Percentiles rank a stretch among this genome's conserved stretches.
Conservation (phyloP, 2,797 vertebrate genomes). For the Merluccius polli region DNA sequence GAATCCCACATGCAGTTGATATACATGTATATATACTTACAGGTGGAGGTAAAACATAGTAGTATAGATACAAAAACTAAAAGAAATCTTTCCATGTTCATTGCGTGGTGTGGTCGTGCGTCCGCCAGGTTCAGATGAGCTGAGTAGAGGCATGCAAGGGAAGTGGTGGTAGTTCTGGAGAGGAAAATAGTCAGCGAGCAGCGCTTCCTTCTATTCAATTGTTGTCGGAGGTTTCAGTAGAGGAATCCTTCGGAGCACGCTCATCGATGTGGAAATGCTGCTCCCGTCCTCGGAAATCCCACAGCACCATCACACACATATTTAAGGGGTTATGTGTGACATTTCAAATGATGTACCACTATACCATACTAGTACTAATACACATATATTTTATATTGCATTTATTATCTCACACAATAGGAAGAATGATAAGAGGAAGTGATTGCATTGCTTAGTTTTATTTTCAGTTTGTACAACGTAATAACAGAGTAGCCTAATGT, state of each 20-base stretch:
- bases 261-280: conserved; percentile 67
- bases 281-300: conserved; percentile 58
- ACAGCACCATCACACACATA: conserved; percentile 37
- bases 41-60: conserved; percentile 64
- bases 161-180: conserved; percentile 80
- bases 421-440: neutral
- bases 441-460: neutral
- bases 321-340: neutral
- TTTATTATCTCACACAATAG: neutral
- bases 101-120: conserved; percentile 65
- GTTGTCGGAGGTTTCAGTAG: conserved; percentile 74
- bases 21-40: conserved; percentile 72
- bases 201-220: conserved; percentile 92
- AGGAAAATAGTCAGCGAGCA: conserved; percentile 82
- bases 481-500: neutral
- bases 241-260: conserved; percentile 69
- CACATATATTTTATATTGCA: neutral
- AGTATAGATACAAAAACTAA: conserved; percentile 66
- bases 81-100: conserved; percentile 81
- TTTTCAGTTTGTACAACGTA: neutral
- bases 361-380: neutral
- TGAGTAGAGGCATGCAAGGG: conserved; percentile 77
- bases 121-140: conserved; percentile 77
- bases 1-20: neutral
- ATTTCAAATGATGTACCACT: neutral